Evolutionary conservation across 2,888 invertebrate species (phyloP).

Genomic region (Leptinotarsa rubiginosa): DNA sequence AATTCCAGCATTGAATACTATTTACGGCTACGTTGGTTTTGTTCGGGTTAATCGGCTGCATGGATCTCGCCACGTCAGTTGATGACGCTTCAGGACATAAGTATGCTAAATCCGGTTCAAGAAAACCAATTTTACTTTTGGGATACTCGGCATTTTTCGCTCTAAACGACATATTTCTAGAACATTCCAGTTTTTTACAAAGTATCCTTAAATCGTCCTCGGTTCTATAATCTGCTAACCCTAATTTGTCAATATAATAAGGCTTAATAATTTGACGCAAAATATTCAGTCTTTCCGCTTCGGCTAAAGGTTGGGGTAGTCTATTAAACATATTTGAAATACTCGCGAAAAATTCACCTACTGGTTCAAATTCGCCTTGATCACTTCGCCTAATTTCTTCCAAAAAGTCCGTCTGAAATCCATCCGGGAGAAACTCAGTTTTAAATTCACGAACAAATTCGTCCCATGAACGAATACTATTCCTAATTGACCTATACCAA

Average conservation of each 20-base stretch:
- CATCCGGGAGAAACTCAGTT: conserved; percentile 21
- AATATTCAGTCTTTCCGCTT: conserved; percentile 5
- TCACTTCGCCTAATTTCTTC: conserved; percentile 16
- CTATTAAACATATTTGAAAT: conserved; percentile 24
- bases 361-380: conserved; percentile 15
- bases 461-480: background rate
- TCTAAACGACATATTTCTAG: too few relatives aligned
- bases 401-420: conserved; percentile 14
- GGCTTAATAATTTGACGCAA: conserved; percentile 6
- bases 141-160: background rate
- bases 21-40: background rate
- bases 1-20: background rate
- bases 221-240: conserved; percentile 21
- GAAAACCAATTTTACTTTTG: conserved; percentile 3
- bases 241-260: conserved; percentile 19
- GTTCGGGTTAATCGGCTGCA: too few relatives aligned
- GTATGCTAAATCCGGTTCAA: conserved; percentile 39
- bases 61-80: background rate
- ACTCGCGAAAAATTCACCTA: conserved; percentile 21
- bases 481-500: conserved; percentile 14
- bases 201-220: background rate
- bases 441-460: conserved; percentile 21
- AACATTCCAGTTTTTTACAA: conserved; percentile 22
- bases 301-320: background rate
- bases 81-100: background rate